These are phyloP conservation scores for Dicrostonyx torquatus DNA, from an alignment of 2,797 vertebrate genomes.

Conservation along the genomic window DNA sequence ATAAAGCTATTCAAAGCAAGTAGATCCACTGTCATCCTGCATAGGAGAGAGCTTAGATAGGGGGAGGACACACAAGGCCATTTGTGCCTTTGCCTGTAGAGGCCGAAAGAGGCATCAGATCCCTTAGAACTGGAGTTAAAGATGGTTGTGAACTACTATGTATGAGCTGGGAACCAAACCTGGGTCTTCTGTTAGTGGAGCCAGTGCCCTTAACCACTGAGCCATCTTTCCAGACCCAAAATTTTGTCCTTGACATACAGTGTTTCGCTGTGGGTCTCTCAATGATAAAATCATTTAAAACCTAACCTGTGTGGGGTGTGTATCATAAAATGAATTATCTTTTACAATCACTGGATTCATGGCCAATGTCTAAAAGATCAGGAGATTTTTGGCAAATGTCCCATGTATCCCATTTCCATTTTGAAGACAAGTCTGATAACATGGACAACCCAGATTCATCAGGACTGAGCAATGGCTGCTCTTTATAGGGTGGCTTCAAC, in stretches of 20 bases:
- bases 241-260: background rate
- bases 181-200: background rate
- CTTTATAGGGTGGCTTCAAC: background rate
- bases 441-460: background rate
- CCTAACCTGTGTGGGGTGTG: background rate
- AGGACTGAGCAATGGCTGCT: background rate
- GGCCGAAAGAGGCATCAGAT: background rate
- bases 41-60: rapidly evolving
- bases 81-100: background rate
- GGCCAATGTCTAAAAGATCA: background rate
- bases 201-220: background rate
- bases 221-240: background rate
- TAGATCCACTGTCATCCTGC: background rate
- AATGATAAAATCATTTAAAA: background rate
- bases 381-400: background rate
- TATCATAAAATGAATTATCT: background rate
- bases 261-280: background rate
- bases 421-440: background rate
- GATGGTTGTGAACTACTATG: background rate
- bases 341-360: background rate
- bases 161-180: background rate
- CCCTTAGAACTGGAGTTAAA: background rate
- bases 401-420: background rate
- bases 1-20: background rate
- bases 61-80: background rate